Base-by-base conservation (phyloP, 1,140 invertebrate species). In the Drosophila simulans region DNA sequence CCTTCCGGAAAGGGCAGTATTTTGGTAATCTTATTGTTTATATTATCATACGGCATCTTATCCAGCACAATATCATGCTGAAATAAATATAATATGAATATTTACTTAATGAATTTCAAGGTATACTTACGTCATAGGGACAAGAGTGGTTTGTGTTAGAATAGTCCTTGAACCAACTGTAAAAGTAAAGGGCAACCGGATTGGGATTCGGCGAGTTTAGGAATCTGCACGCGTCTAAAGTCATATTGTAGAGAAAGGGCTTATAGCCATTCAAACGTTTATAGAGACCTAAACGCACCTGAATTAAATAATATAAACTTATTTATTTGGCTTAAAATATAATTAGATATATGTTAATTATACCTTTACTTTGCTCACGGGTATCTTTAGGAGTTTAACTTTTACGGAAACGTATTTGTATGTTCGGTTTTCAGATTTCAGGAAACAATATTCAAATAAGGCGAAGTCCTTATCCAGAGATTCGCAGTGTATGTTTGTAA, bases 241-340 rank as follows among this genome's bases (percentile, higher is more conserved):
- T 60, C 1, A 51, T 0, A 42, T 60, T 60, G 34, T 62, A 62
- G 2, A 62, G 37, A 22, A 62, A 53, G 0, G 48, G 48, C 25
- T n/a, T 43, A 15, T 43, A 62, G 3, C 59, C 59, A 43, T 53
- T 53, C 8, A 25, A 7, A 0, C 59, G 35, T 22, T 53, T 42
- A 13, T 25, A 42, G 4, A 62, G 11, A 13, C 12, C 37, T 0
- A 60, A 10, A 8, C 7, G 1, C 40, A 42, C 40, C 22, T n/a
- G 35, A 12, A 48, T 20, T 37, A 15, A 12, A 22, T 0, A 22
- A 10, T 12, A 11, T 11, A 20, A 35, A 5, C 12, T 11, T 11
- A 37, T 20, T 31, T 5, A 0, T 2, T 4, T 40, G 8, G 12
- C 20, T 46, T 22, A n/a, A 22, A 13, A 4, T 13, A 12, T 17